phyloP scores from a whole-genome alignment of 1,140 invertebrate genomes.

The Rhagoletis pomonella region DNA sequence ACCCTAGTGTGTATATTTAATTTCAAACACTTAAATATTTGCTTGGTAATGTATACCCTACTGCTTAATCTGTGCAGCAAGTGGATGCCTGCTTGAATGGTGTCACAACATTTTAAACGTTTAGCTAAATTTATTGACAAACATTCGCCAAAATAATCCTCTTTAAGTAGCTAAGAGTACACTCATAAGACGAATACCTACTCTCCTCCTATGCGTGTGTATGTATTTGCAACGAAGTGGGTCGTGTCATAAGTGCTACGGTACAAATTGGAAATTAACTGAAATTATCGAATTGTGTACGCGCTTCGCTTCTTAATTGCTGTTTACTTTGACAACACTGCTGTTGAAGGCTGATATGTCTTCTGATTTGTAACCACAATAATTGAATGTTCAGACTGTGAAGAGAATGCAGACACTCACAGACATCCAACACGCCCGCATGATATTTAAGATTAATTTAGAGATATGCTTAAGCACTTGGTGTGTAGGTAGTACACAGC shows the following conservation, averaged over 20 bases:
- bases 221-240: neutral
- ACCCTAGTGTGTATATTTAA: too few species aligned
- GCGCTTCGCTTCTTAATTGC: constrained; percentile 38
- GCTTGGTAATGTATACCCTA: too few species aligned
- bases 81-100: too few species aligned
- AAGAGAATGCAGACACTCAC: neutral
- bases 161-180: neutral
- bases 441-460: constrained; percentile 12
- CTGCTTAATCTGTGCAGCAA: too few species aligned
- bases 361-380: constrained; percentile 22
- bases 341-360: neutral
- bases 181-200: too few species aligned
- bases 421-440: neutral
- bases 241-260: neutral
- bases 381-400: neutral
- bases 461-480: neutral
- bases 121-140: constrained; percentile 19
- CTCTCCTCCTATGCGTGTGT: too few species aligned
- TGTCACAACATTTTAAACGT: neutral
- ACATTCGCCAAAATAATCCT: constrained; percentile 11
- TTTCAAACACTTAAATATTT: too few species aligned
- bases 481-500: neutral
- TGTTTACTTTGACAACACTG: constrained; percentile 9
- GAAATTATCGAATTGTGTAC: constrained; percentile 45
- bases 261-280: constrained; percentile 28